These are phyloP conservation scores for Hemitrygon akajei DNA, from an alignment of 2,797 vertebrate species.

Conservation along the genomic window DNA sequence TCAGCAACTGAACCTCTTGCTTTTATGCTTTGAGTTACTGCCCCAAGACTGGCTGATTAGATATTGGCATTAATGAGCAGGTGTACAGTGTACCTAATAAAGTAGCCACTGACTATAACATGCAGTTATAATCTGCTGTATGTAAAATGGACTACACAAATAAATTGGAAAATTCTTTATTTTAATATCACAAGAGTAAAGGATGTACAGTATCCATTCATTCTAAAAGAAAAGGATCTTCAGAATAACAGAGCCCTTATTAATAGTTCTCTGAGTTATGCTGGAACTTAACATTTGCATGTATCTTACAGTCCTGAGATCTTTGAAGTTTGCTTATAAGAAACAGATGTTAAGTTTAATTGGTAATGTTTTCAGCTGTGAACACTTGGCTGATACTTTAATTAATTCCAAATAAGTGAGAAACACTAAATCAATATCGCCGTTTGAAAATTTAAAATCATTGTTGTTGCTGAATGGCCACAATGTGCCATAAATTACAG, in stretches of 20 bases:
- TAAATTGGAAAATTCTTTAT: too few species aligned
- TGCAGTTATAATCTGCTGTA: too few species aligned
- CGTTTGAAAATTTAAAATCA: conserved; percentile 19
- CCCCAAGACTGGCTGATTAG: too few species aligned
- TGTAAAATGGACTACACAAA: neutral
- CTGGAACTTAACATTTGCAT: neutral
- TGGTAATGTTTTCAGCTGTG: neutral
- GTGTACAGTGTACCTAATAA: too few species aligned
- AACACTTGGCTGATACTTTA: neutral
- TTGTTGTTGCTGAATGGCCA: neutral
- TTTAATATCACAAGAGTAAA: too few species aligned
- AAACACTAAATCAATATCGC: conserved; percentile 6
- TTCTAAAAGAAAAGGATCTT: neutral
- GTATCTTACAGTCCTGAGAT: neutral
- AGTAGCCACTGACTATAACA: too few species aligned
- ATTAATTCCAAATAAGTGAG: neutral
- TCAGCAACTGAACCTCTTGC: too few species aligned
- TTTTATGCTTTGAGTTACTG: too few species aligned
- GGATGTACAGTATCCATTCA: neutral
- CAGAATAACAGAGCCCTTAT: neutral
- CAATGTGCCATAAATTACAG: neutral
- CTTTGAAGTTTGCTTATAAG: neutral
- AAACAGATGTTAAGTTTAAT: neutral
- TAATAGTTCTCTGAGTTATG: neutral
- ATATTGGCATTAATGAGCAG: too few species aligned